Evolutionary conservation across 2,797 vertebrate genomes (phyloP), one percentile per base, ranked within the genome.

Genomic region (Uromys caudimaculatus): DNA sequence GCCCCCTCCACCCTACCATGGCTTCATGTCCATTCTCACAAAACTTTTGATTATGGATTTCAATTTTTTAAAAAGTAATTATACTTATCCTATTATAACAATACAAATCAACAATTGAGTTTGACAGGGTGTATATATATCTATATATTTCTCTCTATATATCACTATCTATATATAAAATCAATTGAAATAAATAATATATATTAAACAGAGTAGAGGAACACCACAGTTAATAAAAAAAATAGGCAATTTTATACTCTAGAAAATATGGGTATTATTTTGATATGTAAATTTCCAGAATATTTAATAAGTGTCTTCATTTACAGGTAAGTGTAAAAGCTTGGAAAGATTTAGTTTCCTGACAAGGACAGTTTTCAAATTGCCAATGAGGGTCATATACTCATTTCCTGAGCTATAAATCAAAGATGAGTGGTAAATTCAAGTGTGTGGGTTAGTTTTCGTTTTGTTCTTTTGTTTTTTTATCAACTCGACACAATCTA

Each of bases 291-390:
- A 81, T 84, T 27, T 2, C 21, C 14, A 88, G 19, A 3, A 84
- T 93, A 44, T 77, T 81, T 88, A 78, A 19, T 35, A 58, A 9
- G 35, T 62, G 44, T 38, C 6, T n/a, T 69, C 9, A 4, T 83
- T 47, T 41, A 64, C 1, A 86, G 29, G 44, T 44, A 2, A 88
- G 4, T 85, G 9, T 69, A 62, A 77, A 76, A 23, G 3, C 76
- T 76, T 76, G 2, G 41, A 83, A 32, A 84, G 23, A 56, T 62
- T 73, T 89, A 83, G 27, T 92, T 10, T 32, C 47, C 90, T 90
- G 23, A 38, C 21, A 32, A 90, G 88, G n/a, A 81, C 89, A 85
- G 32, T 56, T 96, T 97, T 95, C 38, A 96, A 88, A 29, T 89
- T 84, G 92, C 24, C 52, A 13, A 71, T 79, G 17, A 90, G 41